phyloP scores from a whole-genome alignment of 2,888 invertebrate species.

The Heliconius ismenius region DNA sequence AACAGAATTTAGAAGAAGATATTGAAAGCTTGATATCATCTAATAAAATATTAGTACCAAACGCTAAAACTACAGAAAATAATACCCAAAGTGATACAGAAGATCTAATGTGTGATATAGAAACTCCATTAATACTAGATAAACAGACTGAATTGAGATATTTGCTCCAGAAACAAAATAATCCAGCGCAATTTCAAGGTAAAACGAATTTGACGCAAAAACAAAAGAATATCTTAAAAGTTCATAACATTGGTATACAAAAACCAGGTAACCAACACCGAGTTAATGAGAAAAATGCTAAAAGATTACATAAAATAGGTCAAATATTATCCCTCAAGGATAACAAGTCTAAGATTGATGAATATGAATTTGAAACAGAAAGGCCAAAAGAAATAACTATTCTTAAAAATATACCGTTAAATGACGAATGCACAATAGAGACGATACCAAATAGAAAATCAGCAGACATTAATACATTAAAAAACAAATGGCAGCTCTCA shows the following conservation, averaged over 20 bases:
- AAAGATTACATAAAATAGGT: conserved; percentile 73
- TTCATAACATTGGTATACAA: conserved; percentile 65
- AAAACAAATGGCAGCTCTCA: conserved; percentile 79
- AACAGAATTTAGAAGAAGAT: conserved; percentile 67
- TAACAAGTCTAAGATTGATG: conserved; percentile 57
- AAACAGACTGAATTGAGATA: conserved; percentile 78
- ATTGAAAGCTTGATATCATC: conserved; percentile 78
- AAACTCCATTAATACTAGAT: conserved; percentile 64
- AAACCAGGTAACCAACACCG: conserved; percentile 70
- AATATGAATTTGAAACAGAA: conserved; percentile 59
- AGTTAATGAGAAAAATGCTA: conserved; percentile 71
- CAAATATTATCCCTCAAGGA: conserved; percentile 68
- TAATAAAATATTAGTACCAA: conserved; percentile 74
- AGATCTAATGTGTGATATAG: conserved; percentile 61
- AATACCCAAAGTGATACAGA: conserved; percentile 64
- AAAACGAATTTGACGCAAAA: conserved; percentile 69
- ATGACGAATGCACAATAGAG: conserved; percentile 83
- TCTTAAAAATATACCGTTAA: conserved; percentile 75
- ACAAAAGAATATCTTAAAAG: conserved; percentile 66
- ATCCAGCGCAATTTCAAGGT: conserved; percentile 73
- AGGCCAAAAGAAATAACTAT: conserved; percentile 57
- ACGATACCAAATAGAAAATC: conserved; percentile 76
- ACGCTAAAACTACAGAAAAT: conserved; percentile 57
- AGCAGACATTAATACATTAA: conserved; percentile 74
- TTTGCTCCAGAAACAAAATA: conserved; percentile 75